A percentile compares a stretch with the other conserved stretches of the same genome.
These are phyloP conservation scores for Condylostylus longicornis DNA, from an alignment of 1,140 invertebrate species.

Conservation along the genomic window DNA sequence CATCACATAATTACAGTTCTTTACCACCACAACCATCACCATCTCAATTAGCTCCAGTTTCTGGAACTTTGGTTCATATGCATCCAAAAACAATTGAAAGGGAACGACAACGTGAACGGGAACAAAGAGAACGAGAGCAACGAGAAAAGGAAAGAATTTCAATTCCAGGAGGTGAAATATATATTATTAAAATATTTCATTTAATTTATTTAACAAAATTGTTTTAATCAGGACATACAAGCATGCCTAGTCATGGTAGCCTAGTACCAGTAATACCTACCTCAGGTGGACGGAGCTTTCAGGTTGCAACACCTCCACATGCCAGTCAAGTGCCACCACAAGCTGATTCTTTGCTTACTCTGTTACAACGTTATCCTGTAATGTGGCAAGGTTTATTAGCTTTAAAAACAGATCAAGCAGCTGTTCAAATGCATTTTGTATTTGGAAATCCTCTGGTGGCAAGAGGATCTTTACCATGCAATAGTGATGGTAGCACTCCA, in stretches of 20 bases:
- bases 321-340: constrained; percentile 57
- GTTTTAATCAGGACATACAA: constrained; percentile 13
- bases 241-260: constrained; percentile 8
- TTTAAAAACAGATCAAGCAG: constrained; percentile 89
- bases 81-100: constrained; percentile 6
- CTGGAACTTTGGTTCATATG: constrained; percentile 4
- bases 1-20: constrained; percentile 14
- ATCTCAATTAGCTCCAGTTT: constrained; percentile 14
- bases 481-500: constrained; percentile 63
- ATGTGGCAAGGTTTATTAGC: constrained; percentile 94
- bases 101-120: constrained; percentile 19
- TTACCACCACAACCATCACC: constrained; percentile 25
- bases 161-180: constrained; percentile 8
- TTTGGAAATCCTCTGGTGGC: constrained; percentile 82
- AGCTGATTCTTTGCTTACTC: constrained; percentile 60
- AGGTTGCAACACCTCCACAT: constrained; percentile 51
- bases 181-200: background rate
- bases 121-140: constrained; percentile 11
- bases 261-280: constrained; percentile 8
- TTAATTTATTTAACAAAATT: background rate
- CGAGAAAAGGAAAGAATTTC: constrained; percentile 12
- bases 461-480: constrained; percentile 61
- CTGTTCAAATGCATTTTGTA: constrained; percentile 96
- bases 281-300: constrained; percentile 36
- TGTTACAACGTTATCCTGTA: constrained; percentile 75